Evolutionary conservation across 1,140 invertebrate genomes (phyloP).

Genomic region (Hycleus phaleratus): DNA sequence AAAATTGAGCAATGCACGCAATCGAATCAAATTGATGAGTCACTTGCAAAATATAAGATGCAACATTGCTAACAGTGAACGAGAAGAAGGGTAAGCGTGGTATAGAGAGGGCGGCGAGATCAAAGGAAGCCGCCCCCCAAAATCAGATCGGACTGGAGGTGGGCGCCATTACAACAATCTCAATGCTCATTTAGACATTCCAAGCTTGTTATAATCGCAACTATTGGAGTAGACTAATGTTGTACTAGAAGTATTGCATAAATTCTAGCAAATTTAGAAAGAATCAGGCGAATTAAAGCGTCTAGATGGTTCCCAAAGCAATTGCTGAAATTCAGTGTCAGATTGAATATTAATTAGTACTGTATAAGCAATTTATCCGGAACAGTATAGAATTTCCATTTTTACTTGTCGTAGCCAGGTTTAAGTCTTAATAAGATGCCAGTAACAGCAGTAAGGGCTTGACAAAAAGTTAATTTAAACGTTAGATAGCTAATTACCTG

Average conservation of each 20-base stretch:
- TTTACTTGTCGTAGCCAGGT: conserved; percentile 9
- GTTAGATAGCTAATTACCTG: conserved; percentile 14
- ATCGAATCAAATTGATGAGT: conserved; percentile 38
- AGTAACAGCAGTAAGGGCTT: conserved; percentile 1
- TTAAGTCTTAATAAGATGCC: conserved; percentile 11
- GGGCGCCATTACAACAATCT: conserved; percentile 41
- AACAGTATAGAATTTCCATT: conserved; percentile 3
- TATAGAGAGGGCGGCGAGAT: conserved; percentile 37
- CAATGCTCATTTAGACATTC: conserved; percentile 42
- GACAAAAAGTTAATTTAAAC: conserved; percentile 12
- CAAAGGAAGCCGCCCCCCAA: conserved; percentile 41
- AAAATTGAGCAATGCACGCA: conserved; percentile 29
- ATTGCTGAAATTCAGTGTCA: too few species aligned
- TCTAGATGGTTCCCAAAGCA: too few species aligned
- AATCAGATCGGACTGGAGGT: conserved; percentile 38
- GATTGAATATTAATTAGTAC: background rate
- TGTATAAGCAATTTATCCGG: conserved; percentile 1
- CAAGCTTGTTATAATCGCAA: conserved; percentile 22
- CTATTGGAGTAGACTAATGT: background rate
- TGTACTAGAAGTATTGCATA: too few species aligned
- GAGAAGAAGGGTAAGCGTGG: conserved; percentile 16
- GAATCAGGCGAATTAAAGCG: too few species aligned
- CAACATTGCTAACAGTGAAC: conserved; percentile 13
- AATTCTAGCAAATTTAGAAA: too few species aligned
- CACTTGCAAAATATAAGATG: conserved; percentile 40